Evolutionary conservation across 2,113 vertebrate genomes (phyloP).

Genomic region (Lycaon pictus): DNA sequence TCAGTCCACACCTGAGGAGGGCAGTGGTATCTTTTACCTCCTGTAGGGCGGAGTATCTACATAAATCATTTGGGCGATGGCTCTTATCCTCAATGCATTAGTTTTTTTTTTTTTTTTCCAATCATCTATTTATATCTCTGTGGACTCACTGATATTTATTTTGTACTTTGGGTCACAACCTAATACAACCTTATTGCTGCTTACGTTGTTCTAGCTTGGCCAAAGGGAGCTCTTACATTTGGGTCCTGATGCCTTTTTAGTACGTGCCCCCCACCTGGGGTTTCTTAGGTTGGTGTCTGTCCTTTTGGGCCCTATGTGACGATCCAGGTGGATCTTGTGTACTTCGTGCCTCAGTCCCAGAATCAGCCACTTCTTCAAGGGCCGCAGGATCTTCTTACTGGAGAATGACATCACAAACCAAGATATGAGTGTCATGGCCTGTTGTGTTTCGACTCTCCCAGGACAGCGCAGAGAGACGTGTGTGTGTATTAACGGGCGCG

Average conservation of each 20-base stretch:
- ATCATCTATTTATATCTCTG: neutral
- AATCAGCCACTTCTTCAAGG: neutral
- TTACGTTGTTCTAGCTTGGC: neutral
- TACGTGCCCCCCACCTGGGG: neutral
- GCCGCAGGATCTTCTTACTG: neutral
- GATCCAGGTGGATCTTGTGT: neutral
- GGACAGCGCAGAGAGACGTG: neutral
- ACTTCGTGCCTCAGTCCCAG: neutral
- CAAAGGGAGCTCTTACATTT: neutral
- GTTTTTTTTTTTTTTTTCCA: neutral
- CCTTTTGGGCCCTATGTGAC: neutral
- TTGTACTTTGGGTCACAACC: neutral
- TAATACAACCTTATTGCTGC: neutral
- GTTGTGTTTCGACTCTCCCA: neutral
- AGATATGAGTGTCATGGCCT: neutral
- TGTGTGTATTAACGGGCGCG: neutral
- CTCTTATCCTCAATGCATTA: neutral
- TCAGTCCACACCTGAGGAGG: neutral
- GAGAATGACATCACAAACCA: neutral
- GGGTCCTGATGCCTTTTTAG: neutral
- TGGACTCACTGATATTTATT: neutral
- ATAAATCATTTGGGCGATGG: neutral
- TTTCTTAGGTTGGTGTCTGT: neutral
- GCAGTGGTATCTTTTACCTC: neutral
- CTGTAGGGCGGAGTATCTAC: neutral